Base-by-base conservation (phyloP, 2,113 vertebrate genomes). In the Notarius quadriscutis region DNA sequence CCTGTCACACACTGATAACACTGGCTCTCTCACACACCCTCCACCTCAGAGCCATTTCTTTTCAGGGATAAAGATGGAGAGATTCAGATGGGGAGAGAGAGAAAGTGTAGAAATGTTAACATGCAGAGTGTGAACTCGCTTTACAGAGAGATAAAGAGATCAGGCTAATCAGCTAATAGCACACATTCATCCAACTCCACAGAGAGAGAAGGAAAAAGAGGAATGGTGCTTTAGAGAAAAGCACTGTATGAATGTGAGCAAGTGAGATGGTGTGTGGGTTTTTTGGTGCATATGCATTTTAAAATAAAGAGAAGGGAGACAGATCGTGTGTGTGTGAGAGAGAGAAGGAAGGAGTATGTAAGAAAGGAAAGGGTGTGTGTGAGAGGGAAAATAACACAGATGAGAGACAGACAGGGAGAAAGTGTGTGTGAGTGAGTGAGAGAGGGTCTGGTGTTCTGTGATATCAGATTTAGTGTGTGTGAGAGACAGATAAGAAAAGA, bases 381-480 rank as follows among this genome's bases (percentile, higher is more conserved):
- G 81, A 96, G 95, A 95, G 94, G 93, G 94, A 96, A 97, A 97
- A 97, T 96, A 25, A 50, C 12, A 22, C 53, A 48, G 27, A n/a
- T 20, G 57, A 62, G 93, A 93, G 89, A 95, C 96, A 96, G 93
- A 96, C 95, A 96, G 65, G 69, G 5, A 34, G 27, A 34, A 6
- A 12, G n/a, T 69, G 12, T 69, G 67, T 18, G 27, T 41, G 93
- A 0, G 81, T 27, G 94, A 95, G 95, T 3, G 65, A 27, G 4
- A 15, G 14, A 7, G 12, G 34, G 97, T 96, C 96, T 96, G 96
- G 89, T 87, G 94, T 94, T 95, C 95, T 93, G 93, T 97, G 97
- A 97, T 97, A 97, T 97, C 93, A 93, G 90, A 96, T 96, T 96
- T 93, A 96, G 95, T 96, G 93, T 93, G 96, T 98, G 97, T 95